Percentiles rank a stretch among this genome's conserved stretches.
These are phyloP conservation scores for Pseudois nayaur DNA, from an alignment of 2,113 vertebrate species.

Conservation along the genomic window DNA sequence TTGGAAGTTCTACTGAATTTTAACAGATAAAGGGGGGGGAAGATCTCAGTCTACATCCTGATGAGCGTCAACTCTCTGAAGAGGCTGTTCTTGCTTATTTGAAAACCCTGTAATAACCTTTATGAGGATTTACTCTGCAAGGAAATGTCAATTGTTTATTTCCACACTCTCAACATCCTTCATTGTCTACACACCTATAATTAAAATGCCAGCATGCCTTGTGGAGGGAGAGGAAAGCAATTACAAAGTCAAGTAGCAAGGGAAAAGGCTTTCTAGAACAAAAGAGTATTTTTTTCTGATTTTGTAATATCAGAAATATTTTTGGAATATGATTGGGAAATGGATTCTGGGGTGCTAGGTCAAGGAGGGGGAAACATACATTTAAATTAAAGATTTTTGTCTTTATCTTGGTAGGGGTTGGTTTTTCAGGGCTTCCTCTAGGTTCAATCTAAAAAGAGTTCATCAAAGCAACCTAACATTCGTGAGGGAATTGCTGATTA, in stretches of 20 bases:
- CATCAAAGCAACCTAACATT: not conserved
- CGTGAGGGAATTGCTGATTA: not conserved
- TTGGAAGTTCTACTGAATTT: not conserved
- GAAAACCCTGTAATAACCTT: not conserved
- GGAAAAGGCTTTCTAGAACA: not conserved
- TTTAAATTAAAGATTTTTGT: not conserved
- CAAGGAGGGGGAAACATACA: not conserved
- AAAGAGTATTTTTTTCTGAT: not conserved
- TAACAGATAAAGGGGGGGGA: not conserved
- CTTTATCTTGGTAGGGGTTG: not conserved
- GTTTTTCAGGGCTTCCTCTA: not conserved
- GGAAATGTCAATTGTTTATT: constrained; percentile 19
- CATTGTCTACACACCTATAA: not conserved
- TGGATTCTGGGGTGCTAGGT: not conserved
- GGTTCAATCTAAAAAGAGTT: not conserved
- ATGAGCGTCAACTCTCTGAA: not conserved
- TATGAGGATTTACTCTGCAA: not conserved
- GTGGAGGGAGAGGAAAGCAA: not conserved
- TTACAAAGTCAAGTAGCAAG: not conserved
- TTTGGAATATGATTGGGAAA: not conserved
- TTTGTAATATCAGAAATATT: not conserved
- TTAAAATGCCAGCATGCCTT: not conserved
- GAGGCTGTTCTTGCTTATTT: not conserved
- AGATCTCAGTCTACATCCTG: not conserved
- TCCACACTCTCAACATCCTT: not conserved